Evolutionary conservation across 2,888 invertebrate genomes (phyloP).

Genomic region (Andrena praecox): DNA sequence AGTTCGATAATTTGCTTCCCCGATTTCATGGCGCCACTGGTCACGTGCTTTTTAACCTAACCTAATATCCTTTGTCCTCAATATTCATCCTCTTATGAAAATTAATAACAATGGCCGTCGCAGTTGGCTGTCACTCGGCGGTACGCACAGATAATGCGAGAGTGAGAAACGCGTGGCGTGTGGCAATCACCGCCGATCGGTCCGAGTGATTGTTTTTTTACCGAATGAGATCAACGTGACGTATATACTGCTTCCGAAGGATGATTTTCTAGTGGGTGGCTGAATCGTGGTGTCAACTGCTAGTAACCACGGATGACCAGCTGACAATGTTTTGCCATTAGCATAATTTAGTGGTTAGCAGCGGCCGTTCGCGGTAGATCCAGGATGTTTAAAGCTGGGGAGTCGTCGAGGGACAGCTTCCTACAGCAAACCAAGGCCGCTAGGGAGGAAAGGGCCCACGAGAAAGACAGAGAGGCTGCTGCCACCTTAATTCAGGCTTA

Average conservation of each 20-base stretch:
- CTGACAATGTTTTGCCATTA: slow-evolving; percentile 76
- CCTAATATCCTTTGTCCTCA: slow-evolving; percentile 69
- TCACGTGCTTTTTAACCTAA: slow-evolving; percentile 68
- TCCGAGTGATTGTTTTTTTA: slow-evolving; percentile 43
- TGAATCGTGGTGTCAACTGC: slow-evolving; percentile 54
- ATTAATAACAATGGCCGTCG: slow-evolving; percentile 78
- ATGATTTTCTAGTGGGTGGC: slow-evolving; percentile 63
- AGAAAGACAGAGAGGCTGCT: slow-evolving; percentile 92
- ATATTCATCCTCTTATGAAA: slow-evolving; percentile 61
- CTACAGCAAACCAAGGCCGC: slow-evolving; percentile 96
- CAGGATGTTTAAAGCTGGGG: slow-evolving; percentile 88
- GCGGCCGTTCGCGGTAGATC: slow-evolving; percentile 54
- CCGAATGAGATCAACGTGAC: slow-evolving; percentile 41
- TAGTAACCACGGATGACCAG: slow-evolving; percentile 70
- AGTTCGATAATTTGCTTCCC: slow-evolving; percentile 40
- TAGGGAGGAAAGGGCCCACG: slow-evolving; percentile 94
- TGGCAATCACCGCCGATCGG: slow-evolving; percentile 53
- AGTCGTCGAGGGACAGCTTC: slow-evolving; percentile 91
- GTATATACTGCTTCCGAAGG: slow-evolving; percentile 25
- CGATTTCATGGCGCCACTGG: slow-evolving; percentile 59
- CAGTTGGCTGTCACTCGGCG: slow-evolving; percentile 74
- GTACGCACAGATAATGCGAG: slow-evolving; percentile 68
- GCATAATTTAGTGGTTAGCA: slow-evolving; percentile 65
- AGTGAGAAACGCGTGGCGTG: slow-evolving; percentile 59
- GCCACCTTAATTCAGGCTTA: slow-evolving; percentile 91